Percentiles rank a stretch among this genome's conserved stretches.
Conservation (phyloP, 2,113 vertebrate genomes). For the Pogonocichla stellata region DNA sequence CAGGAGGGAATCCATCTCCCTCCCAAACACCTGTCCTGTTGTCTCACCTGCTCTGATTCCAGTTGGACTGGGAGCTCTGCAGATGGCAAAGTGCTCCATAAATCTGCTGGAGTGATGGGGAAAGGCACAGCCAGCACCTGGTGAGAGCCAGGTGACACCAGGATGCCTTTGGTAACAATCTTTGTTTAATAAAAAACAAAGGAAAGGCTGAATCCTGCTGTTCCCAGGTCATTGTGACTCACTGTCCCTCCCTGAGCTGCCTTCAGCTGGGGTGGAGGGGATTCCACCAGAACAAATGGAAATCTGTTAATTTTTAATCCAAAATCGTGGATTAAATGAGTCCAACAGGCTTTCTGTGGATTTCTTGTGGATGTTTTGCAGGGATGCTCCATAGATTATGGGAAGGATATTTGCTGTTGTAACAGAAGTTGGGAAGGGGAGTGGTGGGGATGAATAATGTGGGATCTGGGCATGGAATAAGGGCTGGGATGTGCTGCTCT, state of each 20-base stretch:
- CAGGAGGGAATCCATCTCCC: background rate
- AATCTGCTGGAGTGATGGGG: background rate
- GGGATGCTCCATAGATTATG: background rate
- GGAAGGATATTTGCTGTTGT: fast-evolving
- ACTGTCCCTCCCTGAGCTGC: background rate
- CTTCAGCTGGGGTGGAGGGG: background rate
- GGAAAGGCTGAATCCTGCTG: background rate
- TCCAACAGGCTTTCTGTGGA: background rate
- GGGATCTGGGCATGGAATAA: background rate
- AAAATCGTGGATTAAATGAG: background rate
- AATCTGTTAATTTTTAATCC: background rate
- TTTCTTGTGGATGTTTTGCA: background rate
- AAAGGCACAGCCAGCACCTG: background rate
- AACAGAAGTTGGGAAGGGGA: background rate
- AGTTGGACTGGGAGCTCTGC: background rate
- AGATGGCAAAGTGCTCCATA: background rate
- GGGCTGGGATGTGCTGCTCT: no score
- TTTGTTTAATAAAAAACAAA: no score
- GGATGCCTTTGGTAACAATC: background rate
- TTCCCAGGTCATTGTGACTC: background rate
- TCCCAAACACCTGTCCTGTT: background rate
- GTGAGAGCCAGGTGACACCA: background rate
- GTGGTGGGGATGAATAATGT: background rate
- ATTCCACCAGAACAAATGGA: background rate
- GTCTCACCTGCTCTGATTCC: background rate